Percentiles rank a stretch among this genome's conserved stretches.
Evolutionary conservation across 2,888 invertebrate genomes (phyloP).

Genomic region (Netelia virgata): DNA sequence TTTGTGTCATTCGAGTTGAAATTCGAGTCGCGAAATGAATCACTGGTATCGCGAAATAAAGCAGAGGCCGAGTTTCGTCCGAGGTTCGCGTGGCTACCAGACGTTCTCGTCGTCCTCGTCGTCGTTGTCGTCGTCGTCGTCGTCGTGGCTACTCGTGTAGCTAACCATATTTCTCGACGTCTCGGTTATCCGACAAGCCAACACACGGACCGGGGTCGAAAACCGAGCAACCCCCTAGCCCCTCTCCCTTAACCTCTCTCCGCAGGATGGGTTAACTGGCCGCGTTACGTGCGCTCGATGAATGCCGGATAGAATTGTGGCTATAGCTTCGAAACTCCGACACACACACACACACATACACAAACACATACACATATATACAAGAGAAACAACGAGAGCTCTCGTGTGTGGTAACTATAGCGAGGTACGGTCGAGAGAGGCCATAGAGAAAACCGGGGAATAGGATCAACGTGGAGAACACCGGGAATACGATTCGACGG

Average conservation of each 20-base stretch:
- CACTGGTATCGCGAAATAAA: no score
- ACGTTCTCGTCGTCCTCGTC: constrained; percentile 28
- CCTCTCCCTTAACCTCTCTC: background rate
- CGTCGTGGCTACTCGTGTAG: constrained; percentile 21
- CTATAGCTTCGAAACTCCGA: constrained; percentile 28
- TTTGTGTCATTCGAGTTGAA: no score
- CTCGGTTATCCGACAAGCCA: constrained; percentile 46
- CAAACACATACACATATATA: background rate
- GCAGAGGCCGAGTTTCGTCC: background rate
- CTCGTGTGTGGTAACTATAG: constrained; percentile 48
- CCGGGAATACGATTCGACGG: constrained; percentile 75
- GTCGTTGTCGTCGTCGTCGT: background rate
- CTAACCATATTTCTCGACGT: constrained; percentile 56
- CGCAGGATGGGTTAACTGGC: constrained; percentile 68
- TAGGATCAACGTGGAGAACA: constrained; percentile 72
- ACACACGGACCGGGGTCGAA: constrained; percentile 48
- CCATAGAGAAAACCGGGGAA: constrained; percentile 66
- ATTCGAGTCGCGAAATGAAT: no score
- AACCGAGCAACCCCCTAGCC: constrained; percentile 3
- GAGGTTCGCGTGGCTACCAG: constrained; percentile 51
- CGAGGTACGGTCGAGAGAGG: constrained; percentile 37
- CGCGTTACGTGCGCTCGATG: constrained; percentile 78
- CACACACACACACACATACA: background rate
- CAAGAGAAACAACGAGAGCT: background rate
- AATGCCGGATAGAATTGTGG: constrained; percentile 74